A percentile compares a stretch with the other conserved stretches of the same genome.
Conservation (phyloP, 2,888 invertebrate species). For the Dione vanillae region DNA sequence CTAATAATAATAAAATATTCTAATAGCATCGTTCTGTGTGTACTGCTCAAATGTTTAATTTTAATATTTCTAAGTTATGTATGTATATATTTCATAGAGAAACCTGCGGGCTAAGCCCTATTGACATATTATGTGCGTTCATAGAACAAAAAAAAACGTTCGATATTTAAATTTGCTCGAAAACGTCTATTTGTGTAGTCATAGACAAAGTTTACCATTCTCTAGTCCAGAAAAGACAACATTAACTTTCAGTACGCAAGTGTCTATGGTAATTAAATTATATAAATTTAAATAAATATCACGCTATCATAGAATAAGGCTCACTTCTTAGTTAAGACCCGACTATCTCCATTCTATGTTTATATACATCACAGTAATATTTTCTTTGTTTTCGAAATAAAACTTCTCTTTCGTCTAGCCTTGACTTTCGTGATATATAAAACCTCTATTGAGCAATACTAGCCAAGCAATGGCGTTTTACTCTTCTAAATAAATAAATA, state of each 20-base stretch:
- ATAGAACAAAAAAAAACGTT: slow-evolving; percentile 63
- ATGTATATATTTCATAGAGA: slow-evolving; percentile 48
- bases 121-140: slow-evolving; percentile 57
- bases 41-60: slow-evolving; percentile 49
- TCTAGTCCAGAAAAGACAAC: slow-evolving; percentile 78
- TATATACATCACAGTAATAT: slow-evolving; percentile 28
- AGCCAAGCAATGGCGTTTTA: slow-evolving; percentile 4
- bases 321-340: slow-evolving; percentile 53
- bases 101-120: slow-evolving; percentile 46
- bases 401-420: neutral
- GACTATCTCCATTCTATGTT: slow-evolving; percentile 50
- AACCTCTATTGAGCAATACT: slow-evolving; percentile 13
- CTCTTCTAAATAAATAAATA: slow-evolving; percentile 14
- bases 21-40: slow-evolving; percentile 39
- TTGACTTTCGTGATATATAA: slow-evolving; percentile 19
- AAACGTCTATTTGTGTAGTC: slow-evolving; percentile 52
- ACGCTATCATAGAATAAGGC: slow-evolving; percentile 55
- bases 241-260: slow-evolving; percentile 53
- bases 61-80: slow-evolving; percentile 49
- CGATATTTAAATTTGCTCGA: slow-evolving; percentile 51
- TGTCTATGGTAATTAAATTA: slow-evolving; percentile 48
- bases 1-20: slow-evolving; percentile 16
- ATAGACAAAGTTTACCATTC: slow-evolving; percentile 73
- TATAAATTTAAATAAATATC: slow-evolving; percentile 54
- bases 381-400: neutral